phyloP scores from a whole-genome alignment of 2,113 vertebrate species.

The Triplophysa tibetana region DNA sequence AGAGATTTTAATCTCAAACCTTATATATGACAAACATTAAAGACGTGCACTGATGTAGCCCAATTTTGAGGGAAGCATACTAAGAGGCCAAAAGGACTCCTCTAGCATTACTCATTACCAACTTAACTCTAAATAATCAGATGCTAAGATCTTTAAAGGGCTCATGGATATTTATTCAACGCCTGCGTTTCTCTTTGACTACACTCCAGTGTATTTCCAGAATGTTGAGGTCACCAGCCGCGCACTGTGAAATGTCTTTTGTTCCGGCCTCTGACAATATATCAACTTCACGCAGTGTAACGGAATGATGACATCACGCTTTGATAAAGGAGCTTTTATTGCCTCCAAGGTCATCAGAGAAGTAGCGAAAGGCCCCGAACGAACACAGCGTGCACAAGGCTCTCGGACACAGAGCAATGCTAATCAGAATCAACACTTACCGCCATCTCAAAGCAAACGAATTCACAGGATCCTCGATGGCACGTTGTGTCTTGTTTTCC shows the following conservation, averaged over 20 bases:
- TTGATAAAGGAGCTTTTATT: conserved; percentile 48
- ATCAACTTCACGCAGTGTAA: conserved; percentile 40
- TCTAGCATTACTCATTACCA: not conserved
- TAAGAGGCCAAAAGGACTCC: too few relatives aligned
- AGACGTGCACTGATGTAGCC: too few relatives aligned
- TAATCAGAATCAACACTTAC: conserved; percentile 32
- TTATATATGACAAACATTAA: too few relatives aligned
- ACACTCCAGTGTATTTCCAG: conserved; percentile 5
- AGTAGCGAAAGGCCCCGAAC: conserved; percentile 11
- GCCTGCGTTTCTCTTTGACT: not conserved
- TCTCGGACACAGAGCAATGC: conserved; percentile 20
- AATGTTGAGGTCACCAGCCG: not conserved
- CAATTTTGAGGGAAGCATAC: too few relatives aligned
- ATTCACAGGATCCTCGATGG: conserved; percentile 9
- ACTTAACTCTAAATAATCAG: not conserved
- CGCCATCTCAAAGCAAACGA: conserved; percentile 7
- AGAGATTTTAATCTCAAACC: too few relatives aligned
- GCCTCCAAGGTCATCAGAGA: conserved; percentile 44
- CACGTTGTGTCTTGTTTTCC: not conserved
- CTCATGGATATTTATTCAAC: conserved; percentile 8
- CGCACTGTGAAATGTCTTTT: conserved; percentile 42
- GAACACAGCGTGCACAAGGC: conserved; percentile 17
- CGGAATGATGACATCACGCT: conserved; percentile 45
- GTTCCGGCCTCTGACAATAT: conserved; percentile 18
- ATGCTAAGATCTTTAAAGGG: not conserved